phyloP scores from a whole-genome alignment of 2,797 vertebrate species.

The Dallia pectoralis region DNA sequence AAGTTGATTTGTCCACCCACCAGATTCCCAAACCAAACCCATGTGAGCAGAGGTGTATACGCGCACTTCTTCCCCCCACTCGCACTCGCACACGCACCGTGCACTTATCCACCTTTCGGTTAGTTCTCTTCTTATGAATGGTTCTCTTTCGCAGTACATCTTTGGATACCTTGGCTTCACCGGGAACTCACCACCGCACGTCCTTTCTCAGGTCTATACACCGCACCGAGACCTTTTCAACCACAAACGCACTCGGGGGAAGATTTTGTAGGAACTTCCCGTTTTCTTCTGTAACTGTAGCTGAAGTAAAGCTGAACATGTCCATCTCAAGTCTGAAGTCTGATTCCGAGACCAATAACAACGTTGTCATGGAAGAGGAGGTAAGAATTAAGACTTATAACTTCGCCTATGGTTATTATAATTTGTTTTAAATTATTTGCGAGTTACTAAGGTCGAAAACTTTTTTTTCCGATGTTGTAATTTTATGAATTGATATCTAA shows the following conservation, averaged over 20 bases:
- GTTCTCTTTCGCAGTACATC: slow-evolving; percentile 60
- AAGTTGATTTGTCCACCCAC: slow-evolving; percentile 53
- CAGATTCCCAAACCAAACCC: slow-evolving; percentile 57
- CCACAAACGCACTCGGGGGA: slow-evolving; percentile 66
- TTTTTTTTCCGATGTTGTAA: background rate
- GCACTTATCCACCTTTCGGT: slow-evolving; percentile 73
- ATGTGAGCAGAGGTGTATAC: slow-evolving; percentile 74
- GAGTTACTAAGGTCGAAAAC: background rate
- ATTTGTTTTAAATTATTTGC: background rate
- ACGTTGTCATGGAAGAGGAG: slow-evolving; percentile 80
- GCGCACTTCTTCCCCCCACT: slow-evolving; percentile 67
- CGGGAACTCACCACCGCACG: slow-evolving; percentile 69
- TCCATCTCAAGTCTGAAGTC: slow-evolving; percentile 66
- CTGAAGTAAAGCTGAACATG: slow-evolving; percentile 68
- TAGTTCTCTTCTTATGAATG: slow-evolving; percentile 62
- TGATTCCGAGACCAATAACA: slow-evolving; percentile 77
- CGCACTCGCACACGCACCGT: slow-evolving; percentile 72
- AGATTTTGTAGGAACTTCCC: slow-evolving; percentile 56
- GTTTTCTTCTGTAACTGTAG: slow-evolving; percentile 51
- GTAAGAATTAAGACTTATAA: slow-evolving; percentile 51
- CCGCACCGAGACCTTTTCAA: slow-evolving; percentile 60
- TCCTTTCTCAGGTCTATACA: slow-evolving; percentile 59
- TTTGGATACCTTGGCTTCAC: slow-evolving; percentile 48
- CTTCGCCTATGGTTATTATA: background rate
- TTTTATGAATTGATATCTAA: background rate